Conservation (phyloP, 2,797 vertebrate genomes). For the Lepus oiostolus region DNA sequence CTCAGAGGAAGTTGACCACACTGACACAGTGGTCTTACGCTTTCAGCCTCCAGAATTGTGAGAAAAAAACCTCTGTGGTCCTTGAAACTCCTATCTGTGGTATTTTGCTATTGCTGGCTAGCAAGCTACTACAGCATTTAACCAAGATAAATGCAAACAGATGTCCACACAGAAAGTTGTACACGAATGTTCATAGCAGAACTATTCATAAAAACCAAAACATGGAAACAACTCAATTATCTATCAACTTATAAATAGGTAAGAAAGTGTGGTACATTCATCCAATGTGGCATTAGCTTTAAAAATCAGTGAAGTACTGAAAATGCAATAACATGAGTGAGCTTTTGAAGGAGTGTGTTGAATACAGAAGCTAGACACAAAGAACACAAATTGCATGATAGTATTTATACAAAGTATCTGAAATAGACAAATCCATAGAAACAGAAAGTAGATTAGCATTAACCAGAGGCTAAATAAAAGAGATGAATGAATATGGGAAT, state of each 20-base stretch:
- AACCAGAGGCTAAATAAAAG: not conserved
- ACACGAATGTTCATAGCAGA: not conserved
- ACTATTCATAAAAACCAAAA: conserved; percentile 8
- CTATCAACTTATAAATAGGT: not conserved
- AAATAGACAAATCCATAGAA: not conserved
- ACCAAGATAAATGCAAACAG: not conserved
- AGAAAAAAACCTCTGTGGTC: not conserved
- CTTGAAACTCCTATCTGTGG: not conserved
- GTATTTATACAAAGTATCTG: not conserved
- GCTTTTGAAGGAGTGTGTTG: not conserved
- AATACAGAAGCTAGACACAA: not conserved
- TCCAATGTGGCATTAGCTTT: not conserved
- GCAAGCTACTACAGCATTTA: not conserved
- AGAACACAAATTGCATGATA: not conserved
- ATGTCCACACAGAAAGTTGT: not conserved
- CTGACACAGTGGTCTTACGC: not conserved
- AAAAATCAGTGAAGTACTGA: not conserved
- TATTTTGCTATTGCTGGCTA: not conserved
- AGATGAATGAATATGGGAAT: not conserved
- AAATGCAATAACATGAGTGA: not conserved
- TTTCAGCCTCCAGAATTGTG: not conserved
- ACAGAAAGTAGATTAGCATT: not conserved
- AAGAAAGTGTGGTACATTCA: not conserved
- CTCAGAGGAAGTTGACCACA: not conserved
- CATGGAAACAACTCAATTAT: not conserved